A percentile compares a stretch with the other conserved stretches of the same genome.
Conservation (phyloP, 2,797 vertebrate genomes). For the Myotis myotis region DNA sequence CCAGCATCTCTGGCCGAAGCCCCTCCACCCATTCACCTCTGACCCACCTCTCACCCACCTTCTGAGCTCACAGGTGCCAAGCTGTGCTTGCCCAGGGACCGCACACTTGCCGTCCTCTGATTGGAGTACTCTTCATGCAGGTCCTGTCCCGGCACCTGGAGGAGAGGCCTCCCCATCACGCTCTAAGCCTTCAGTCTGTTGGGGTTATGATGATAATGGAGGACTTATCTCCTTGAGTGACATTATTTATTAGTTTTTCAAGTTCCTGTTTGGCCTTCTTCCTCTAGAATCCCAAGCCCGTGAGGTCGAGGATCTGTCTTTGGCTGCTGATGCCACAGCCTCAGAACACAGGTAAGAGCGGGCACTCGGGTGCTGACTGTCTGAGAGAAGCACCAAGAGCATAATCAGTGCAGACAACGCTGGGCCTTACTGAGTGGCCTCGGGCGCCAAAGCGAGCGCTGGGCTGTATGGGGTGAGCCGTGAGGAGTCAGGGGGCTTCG, state of each 20-base stretch:
- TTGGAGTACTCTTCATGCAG: rapidly evolving
- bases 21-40: background rate
- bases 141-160: background rate
- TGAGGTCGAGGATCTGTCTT: background rate
- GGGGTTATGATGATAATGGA: background rate
- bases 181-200: background rate
- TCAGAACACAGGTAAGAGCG: background rate
- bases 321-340: background rate
- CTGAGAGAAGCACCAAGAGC: background rate
- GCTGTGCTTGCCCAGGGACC: no score
- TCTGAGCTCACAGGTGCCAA: background rate
- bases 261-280: background rate
- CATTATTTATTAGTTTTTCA: background rate
- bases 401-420: background rate
- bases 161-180: background rate
- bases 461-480: background rate
- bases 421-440: background rate
- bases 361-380: background rate
- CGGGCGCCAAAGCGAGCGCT: background rate
- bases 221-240: background rate
- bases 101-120: background rate
- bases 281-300: background rate
- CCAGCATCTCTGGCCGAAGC: background rate
- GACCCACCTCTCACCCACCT: background rate
- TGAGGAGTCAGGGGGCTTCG: background rate